Evolutionary conservation across 2,113 vertebrate genomes (phyloP).

Genomic region (Chamaetylas fuelleborni): DNA sequence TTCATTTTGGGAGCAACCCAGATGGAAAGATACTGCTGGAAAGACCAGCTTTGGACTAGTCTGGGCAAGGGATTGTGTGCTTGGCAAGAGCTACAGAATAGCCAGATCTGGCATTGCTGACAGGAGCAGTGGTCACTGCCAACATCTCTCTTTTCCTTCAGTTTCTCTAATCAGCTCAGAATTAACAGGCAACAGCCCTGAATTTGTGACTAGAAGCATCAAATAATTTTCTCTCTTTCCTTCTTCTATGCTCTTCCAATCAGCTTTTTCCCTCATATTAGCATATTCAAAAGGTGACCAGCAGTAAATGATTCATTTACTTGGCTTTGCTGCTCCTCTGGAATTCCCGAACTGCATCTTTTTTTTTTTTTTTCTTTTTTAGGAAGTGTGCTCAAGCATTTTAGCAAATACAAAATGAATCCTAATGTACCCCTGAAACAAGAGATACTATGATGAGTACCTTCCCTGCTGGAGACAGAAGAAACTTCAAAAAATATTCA

Average conservation of each 20-base stretch:
- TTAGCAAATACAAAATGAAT: background rate
- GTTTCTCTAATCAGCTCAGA: background rate
- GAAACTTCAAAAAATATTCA: background rate
- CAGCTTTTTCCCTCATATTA: background rate
- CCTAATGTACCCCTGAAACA: background rate
- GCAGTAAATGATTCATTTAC: background rate
- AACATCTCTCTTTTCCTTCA: background rate
- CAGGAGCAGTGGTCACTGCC: background rate
- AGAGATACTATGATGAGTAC: background rate
- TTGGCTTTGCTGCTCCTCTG: background rate
- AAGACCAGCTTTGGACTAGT: background rate
- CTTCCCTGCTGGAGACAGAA: background rate
- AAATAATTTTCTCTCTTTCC: background rate
- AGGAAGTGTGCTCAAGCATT: background rate
- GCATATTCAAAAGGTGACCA: background rate
- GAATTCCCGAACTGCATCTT: background rate
- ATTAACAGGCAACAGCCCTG: background rate
- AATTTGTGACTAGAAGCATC: background rate
- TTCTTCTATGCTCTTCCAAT: background rate
- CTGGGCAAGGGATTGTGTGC: conserved; percentile 5
- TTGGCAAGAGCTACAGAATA: conserved; percentile 19
- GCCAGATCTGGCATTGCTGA: background rate
- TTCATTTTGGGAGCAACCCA: conserved; percentile 30
- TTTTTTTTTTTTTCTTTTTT: background rate
- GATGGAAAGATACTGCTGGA: conserved; percentile 19